A percentile compares a stretch with the other conserved stretches of the same genome.
Evolutionary conservation across 2,113 vertebrate species (phyloP).

Genomic region (Herpailurus yagouaroundi): DNA sequence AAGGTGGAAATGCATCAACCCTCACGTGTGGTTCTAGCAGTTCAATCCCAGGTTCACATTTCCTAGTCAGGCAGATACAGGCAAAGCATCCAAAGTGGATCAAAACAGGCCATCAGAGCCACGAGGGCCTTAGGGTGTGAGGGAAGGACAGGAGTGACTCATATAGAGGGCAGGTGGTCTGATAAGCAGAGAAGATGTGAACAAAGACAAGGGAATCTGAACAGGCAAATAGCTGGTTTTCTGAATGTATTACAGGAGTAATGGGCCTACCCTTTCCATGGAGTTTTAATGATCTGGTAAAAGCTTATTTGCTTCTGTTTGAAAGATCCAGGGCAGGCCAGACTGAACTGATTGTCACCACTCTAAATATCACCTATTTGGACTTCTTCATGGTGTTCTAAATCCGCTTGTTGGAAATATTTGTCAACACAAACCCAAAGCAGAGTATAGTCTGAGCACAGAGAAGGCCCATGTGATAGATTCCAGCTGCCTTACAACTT

Average conservation of each 20-base stretch:
- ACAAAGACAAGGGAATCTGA: not conserved
- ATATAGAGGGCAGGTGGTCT: not conserved
- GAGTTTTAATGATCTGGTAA: not conserved
- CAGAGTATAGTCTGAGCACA: not conserved
- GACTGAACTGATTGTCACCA: not conserved
- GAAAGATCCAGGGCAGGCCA: not conserved
- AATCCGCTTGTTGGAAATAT: not conserved
- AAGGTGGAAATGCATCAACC: not conserved
- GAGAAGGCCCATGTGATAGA: not conserved
- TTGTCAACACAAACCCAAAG: not conserved
- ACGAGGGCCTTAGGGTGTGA: not conserved
- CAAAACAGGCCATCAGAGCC: not conserved
- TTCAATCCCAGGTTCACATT: not conserved
- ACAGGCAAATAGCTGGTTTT: not conserved
- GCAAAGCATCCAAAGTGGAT: not conserved
- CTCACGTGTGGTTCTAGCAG: not conserved
- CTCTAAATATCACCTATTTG: not conserved
- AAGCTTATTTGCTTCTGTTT: not conserved
- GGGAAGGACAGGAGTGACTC: not conserved
- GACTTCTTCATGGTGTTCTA: not conserved
- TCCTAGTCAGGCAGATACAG: not conserved
- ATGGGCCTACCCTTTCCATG: not conserved
- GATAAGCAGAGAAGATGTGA: not conserved
- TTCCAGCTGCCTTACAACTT: not conserved
- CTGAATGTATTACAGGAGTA: not conserved